phyloP scores from a whole-genome alignment of 2,113 vertebrate genomes.

The Steatornis caripensis region DNA sequence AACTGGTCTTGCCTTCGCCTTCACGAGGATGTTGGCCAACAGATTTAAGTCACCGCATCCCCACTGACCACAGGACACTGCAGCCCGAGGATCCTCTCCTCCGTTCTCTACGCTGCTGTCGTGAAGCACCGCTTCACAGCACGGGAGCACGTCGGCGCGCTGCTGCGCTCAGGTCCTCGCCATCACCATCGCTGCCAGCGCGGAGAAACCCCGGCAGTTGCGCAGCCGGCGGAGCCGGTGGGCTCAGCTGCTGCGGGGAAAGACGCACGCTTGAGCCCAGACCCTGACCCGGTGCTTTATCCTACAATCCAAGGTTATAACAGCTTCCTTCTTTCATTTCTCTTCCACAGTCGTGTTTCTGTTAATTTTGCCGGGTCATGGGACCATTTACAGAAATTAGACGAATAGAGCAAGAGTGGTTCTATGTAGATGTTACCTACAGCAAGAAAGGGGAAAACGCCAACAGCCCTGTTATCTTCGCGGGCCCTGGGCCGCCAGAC shows the following conservation, averaged over 20 bases:
- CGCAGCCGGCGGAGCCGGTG: background rate
- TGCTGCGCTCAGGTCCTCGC: fast-evolving
- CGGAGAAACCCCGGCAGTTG: background rate
- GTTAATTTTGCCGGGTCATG: background rate
- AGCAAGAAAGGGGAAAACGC: background rate
- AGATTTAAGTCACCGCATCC: background rate
- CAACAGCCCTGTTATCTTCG: fast-evolving
- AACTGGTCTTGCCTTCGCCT: background rate
- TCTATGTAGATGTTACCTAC: background rate
- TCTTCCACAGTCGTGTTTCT: background rate
- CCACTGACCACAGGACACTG: background rate
- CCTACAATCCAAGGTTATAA: background rate
- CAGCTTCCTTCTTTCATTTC: background rate
- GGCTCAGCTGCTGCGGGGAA: background rate
- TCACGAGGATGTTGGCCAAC: background rate
- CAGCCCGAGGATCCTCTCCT: background rate
- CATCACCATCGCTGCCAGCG: background rate
- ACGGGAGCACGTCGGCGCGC: fast-evolving
- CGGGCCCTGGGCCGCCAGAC: fast-evolving
- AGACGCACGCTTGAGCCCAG: background rate
- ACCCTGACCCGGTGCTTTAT: background rate
- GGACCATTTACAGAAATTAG: background rate
- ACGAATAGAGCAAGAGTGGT: background rate
- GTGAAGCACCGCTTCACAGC: fast-evolving
- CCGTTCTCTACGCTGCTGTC: fast-evolving